A percentile compares a stretch with the other conserved stretches of the same genome.
These are phyloP conservation scores for Paramormyrops hopkinsi DNA, from an alignment of 2,797 vertebrate genomes.

Conservation along the genomic window DNA sequence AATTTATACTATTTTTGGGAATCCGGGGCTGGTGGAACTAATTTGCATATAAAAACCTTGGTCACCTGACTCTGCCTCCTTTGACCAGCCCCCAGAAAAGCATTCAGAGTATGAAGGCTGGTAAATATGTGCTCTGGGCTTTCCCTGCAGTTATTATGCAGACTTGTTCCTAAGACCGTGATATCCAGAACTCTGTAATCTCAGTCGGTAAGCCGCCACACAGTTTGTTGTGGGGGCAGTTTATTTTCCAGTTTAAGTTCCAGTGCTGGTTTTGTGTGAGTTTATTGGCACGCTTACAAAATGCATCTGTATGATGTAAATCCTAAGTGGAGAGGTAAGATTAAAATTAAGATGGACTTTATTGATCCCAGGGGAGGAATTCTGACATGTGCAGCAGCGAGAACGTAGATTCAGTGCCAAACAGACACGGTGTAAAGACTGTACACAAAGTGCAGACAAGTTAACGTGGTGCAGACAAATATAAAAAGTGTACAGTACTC, in stretches of 20 bases:
- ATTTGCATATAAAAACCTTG: not conserved
- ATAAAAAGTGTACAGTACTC: not conserved
- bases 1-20: constrained; percentile 9
- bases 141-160: not conserved
- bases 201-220: not conserved
- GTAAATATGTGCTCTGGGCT: not conserved
- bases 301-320: not conserved
- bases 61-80: not conserved
- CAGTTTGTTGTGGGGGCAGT: not conserved
- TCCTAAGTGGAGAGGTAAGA: not conserved
- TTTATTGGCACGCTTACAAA: not conserved
- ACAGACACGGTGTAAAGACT: not conserved
- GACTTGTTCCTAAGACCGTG: not conserved
- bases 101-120: not conserved
- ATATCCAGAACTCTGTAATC: not conserved
- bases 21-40: not conserved
- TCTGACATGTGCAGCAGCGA: not conserved
- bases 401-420: not conserved
- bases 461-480: not conserved
- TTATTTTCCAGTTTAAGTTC: not conserved
- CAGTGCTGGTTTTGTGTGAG: not conserved
- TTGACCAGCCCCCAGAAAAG: not conserved
- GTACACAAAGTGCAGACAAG: not conserved
- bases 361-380: not conserved
- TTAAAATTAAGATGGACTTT: not conserved